phyloP scores from a whole-genome alignment of 1,140 invertebrate genomes.

The Ostrea edulis region DNA sequence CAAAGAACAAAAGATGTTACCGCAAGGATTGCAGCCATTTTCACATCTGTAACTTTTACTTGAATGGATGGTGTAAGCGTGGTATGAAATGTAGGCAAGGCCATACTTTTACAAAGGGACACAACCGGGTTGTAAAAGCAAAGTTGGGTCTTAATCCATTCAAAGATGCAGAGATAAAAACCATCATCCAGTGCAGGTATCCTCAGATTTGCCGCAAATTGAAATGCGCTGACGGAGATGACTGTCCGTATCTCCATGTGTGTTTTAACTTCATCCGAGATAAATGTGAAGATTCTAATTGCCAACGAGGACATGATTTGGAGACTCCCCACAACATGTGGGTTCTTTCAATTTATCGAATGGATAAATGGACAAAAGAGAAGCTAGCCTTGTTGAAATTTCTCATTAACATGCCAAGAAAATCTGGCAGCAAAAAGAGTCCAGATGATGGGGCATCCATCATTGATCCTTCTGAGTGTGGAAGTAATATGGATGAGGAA shows the following conservation, averaged over 20 bases:
- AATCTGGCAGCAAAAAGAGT: neutral
- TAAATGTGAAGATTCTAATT: slow-evolving; percentile 29
- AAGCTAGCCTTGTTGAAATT: neutral
- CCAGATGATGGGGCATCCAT: neutral
- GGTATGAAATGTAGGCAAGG: slow-evolving; percentile 10
- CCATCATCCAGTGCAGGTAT: neutral
- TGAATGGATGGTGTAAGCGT: slow-evolving; percentile 25
- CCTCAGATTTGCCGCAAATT: neutral
- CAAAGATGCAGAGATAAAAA: slow-evolving; percentile 18
- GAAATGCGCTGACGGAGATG: neutral
- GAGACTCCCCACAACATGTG: slow-evolving; percentile 11
- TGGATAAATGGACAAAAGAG: neutral
- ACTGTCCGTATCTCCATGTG: slow-evolving; percentile 10
- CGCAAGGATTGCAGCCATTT: slow-evolving; percentile 16
- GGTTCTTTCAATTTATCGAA: neutral
- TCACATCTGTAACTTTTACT: slow-evolving; percentile 7
- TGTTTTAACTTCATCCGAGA: neutral
- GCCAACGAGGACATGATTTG: slow-evolving; percentile 5
- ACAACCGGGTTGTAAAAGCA: neutral
- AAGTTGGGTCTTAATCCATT: slow-evolving; percentile 21
- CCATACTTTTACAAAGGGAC: slow-evolving; percentile 25
- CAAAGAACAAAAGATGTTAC: neutral
- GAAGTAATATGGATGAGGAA: neutral
- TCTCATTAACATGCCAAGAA: slow-evolving; percentile 10
- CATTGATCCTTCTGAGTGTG: neutral